A percentile compares a stretch with the other conserved stretches of the same genome.
These are phyloP conservation scores for Eupsilia transversa DNA, from an alignment of 2,888 invertebrate species.

Conservation along the genomic window DNA sequence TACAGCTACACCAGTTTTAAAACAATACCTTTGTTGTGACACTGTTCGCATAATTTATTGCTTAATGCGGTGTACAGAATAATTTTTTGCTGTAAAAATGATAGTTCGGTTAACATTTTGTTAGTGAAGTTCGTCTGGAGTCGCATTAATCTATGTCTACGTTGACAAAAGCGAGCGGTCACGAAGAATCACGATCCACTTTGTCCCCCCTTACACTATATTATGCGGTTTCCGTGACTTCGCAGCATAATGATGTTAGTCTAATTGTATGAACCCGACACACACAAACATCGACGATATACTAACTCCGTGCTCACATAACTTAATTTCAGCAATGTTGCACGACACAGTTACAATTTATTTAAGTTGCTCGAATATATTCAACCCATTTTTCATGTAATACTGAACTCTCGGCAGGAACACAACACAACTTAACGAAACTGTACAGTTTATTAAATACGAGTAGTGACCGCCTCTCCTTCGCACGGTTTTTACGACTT, in stretches of 20 bases:
- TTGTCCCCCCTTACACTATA: constrained; percentile 68
- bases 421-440: constrained; percentile 29
- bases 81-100: constrained; percentile 59
- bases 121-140: constrained; percentile 56
- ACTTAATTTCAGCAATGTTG: constrained; percentile 58
- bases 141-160: constrained; percentile 81
- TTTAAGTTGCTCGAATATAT: constrained; percentile 45
- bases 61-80: constrained; percentile 44
- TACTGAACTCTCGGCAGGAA: constrained; percentile 41
- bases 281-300: constrained; percentile 56
- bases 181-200: constrained; percentile 76
- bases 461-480: too few species aligned
- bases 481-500: neutral
- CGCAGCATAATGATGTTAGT: constrained; percentile 67
- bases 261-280: constrained; percentile 69
- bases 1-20: constrained; percentile 47
- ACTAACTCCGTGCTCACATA: constrained; percentile 49
- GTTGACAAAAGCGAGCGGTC: constrained; percentile 77
- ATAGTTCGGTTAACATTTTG: constrained; percentile 60
- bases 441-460: constrained; percentile 23
- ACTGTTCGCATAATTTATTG: constrained; percentile 56
- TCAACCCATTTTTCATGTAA: constrained; percentile 36
- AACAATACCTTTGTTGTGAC: constrained; percentile 56
- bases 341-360: constrained; percentile 44
- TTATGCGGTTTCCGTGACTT: constrained; percentile 74